Evolutionary conservation across 1,140 invertebrate species (phyloP).

Genomic region (Drosophila santomea): DNA sequence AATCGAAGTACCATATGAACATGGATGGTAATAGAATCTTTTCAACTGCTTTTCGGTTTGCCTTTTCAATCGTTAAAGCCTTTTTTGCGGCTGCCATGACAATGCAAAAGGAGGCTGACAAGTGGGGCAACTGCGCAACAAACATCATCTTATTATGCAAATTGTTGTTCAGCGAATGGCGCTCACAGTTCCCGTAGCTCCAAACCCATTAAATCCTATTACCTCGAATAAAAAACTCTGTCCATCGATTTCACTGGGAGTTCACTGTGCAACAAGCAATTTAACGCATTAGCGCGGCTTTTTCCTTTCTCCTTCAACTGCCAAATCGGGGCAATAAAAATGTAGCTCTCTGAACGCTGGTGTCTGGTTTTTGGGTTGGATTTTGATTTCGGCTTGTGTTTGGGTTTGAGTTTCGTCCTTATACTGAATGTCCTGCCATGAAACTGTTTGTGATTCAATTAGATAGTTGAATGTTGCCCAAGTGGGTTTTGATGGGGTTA

Average conservation of each 20-base stretch:
- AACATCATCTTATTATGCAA: slow-evolving; percentile 78
- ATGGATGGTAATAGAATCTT: slow-evolving; percentile 39
- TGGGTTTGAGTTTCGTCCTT: neutral
- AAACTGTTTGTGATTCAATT: slow-evolving; percentile 36
- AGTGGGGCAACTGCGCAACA: slow-evolving; percentile 34
- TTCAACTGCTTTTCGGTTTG: slow-evolving; percentile 47
- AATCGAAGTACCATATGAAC: slow-evolving; percentile 12
- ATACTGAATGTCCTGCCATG: slow-evolving; percentile 1
- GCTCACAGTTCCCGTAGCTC: slow-evolving; percentile 4
- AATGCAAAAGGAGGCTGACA: slow-evolving; percentile 26
- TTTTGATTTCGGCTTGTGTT: neutral
- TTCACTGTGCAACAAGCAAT: slow-evolving; percentile 61
- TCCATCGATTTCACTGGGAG: slow-evolving; percentile 49
- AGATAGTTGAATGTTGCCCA: slow-evolving; percentile 19
- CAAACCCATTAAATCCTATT: slow-evolving; percentile 71
- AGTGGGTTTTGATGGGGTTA: slow-evolving; percentile 2
- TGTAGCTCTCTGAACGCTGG: slow-evolving; percentile 1
- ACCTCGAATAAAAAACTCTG: slow-evolving; percentile 40
- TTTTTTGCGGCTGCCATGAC: slow-evolving; percentile 50
- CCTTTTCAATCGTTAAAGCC: slow-evolving; percentile 29
- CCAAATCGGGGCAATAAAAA: slow-evolving; percentile 22
- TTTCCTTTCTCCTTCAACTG: neutral
- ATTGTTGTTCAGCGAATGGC: slow-evolving; percentile 64
- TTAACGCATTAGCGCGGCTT: slow-evolving; percentile 57
- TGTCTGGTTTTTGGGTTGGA: slow-evolving; percentile 2